phyloP scores from a whole-genome alignment of 92 coral and sea anemone species.

The Palythoa caribaeorum region DNA sequence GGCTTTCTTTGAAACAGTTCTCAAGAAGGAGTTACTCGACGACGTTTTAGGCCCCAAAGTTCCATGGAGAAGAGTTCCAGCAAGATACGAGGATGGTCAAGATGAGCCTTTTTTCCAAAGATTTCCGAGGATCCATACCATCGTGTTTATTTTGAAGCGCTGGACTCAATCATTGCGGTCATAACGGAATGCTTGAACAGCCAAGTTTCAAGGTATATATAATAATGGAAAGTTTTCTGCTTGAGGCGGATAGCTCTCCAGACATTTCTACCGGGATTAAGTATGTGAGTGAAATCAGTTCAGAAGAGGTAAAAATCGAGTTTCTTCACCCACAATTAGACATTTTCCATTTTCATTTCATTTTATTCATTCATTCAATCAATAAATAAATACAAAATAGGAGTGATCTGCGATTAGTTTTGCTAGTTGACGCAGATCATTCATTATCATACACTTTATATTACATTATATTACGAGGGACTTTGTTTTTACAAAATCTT shows the following conservation, averaged over 20 bases:
- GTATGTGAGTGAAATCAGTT: slow-evolving; percentile 43
- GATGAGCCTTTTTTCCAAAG: slow-evolving; percentile 62
- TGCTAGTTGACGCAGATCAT: too few species aligned
- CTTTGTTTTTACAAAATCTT: too few species aligned
- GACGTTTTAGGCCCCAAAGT: slow-evolving; percentile 58
- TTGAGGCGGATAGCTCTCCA: slow-evolving; percentile 49
- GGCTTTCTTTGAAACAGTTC: slow-evolving; percentile 51
- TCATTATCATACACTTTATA: too few species aligned
- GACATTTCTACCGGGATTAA: slow-evolving; percentile 55
- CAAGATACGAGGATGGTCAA: slow-evolving; percentile 52
- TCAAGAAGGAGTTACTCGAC: slow-evolving; percentile 48
- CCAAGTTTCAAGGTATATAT: slow-evolving; percentile 53
- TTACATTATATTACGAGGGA: too few species aligned
- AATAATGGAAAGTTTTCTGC: slow-evolving; percentile 59
- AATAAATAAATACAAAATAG: too few species aligned
- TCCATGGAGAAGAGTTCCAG: slow-evolving; percentile 58
- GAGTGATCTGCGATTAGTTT: too few species aligned
- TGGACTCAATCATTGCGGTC: slow-evolving; percentile 56
- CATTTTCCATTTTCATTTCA: slow-evolving; percentile 14
- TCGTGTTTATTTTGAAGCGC: slow-evolving; percentile 63
- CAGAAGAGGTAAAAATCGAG: slow-evolving; percentile 46
- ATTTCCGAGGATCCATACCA: slow-evolving; percentile 62
- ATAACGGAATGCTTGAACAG: slow-evolving; percentile 56
- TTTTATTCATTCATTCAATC: too few species aligned
- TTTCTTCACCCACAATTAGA: slow-evolving; percentile 65